phyloP scores from a whole-genome alignment of 2,797 vertebrate species.

The Parotocinclus haroldoi region DNA sequence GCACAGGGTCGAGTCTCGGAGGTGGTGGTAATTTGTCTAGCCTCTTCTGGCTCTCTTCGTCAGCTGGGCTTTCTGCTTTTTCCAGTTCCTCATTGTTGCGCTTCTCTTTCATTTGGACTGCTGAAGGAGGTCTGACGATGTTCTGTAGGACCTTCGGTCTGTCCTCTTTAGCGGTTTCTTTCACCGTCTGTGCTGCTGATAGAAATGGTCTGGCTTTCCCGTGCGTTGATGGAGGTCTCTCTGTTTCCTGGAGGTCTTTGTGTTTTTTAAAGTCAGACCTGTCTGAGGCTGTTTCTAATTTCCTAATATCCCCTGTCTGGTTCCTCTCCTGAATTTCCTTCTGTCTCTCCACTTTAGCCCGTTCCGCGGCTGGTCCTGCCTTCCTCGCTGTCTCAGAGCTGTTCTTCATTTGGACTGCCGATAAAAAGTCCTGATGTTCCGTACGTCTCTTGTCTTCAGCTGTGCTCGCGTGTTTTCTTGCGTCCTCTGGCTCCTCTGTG shows the following conservation, averaged over 20 bases:
- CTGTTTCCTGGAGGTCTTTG: neutral
- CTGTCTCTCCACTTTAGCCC: conserved; percentile 27
- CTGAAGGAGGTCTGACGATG: neutral
- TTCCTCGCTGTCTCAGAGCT: neutral
- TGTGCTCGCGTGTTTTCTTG: too few relatives aligned
- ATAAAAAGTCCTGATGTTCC: too few relatives aligned
- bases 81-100: too few relatives aligned
- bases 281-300: neutral
- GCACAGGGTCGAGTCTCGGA: conserved; percentile 46
- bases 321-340: neutral
- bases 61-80: too few relatives aligned
- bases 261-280: conserved; percentile 31
- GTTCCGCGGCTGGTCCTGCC: conserved; percentile 9
- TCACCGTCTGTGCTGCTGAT: neutral
- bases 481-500: too few relatives aligned
- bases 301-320: neutral
- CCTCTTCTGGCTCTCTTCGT: conserved; percentile 30
- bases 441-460: neutral
- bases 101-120: neutral
- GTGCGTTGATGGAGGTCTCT: neutral
- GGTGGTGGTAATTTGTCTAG: conserved; percentile 19
- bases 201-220: too few relatives aligned
- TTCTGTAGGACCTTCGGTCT: neutral
- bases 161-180: neutral
- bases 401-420: neutral